Evolutionary conservation across 2,888 invertebrate species (phyloP), one percentile per base, ranked within the genome.

Genomic region (Pollenia griseotomentosa): DNA sequence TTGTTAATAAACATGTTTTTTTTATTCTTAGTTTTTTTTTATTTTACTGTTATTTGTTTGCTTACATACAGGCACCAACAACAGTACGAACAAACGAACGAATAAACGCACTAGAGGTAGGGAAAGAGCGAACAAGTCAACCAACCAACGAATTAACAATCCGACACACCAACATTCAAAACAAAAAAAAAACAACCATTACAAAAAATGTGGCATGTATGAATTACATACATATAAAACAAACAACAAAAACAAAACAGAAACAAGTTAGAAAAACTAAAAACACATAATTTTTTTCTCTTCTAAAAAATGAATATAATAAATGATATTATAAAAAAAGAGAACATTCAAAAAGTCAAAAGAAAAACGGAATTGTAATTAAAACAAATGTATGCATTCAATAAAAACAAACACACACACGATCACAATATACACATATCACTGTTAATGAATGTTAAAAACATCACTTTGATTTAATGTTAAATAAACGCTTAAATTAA

Each of bases 121-220:
- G 7, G 11, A 55, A 55, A 19, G 12, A 19, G 51, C 14, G 12
- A 40, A n/a, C 63, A 57, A 57, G 7, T 42, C 53, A 71, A 33
- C 16, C 63, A 80, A 51, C 46, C 57, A 66, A 65, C 63, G n/a
- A 66, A 44, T 42, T 16, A 75, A 75, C 59, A 61, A 55, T 59
- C 19, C 61, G 55, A 55, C 53, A 70, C 42, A 73, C 33, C 80
- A 33, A 61, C 66, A 40, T 59, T 12, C 5, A 55, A 55, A 55
- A n/a, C 16, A 55, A 79, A 23, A 59, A 55, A 79, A 23, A 59
- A 78, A 78, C 71, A 83, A 73, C 74, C 77, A 42, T 78, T 74
- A 73, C 79, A 84, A 78, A 33, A 33, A 71, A 40, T 74, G 80
- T 48, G 59, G 74, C 51, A 68, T 79, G 73, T 74, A 66, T 48